Percentiles rank a stretch among this genome's conserved stretches.
Conservation (phyloP, 2,888 invertebrate species). For the Parnassius orleans region DNA sequence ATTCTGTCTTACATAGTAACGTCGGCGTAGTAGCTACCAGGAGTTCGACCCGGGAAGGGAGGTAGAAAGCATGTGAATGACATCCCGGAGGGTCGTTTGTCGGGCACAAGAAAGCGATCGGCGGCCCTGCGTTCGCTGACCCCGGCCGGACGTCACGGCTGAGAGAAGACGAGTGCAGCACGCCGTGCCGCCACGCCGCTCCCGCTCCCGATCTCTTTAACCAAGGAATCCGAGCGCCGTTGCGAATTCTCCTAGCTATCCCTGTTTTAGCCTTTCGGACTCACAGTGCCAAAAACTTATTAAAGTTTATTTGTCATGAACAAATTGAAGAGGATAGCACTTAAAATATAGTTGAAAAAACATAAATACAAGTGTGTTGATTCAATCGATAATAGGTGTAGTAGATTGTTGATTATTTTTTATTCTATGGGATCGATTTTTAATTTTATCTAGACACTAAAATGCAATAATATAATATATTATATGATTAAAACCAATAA, state of each 20-base stretch:
- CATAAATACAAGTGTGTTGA: too few species aligned
- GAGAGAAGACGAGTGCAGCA: conserved; percentile 66
- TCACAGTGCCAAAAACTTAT: not conserved
- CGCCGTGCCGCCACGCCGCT: conserved; percentile 35
- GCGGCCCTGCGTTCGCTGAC: conserved; percentile 73
- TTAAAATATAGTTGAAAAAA: too few species aligned
- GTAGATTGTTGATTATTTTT: too few species aligned
- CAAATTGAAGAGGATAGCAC: too few species aligned
- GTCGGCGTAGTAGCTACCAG: not conserved
- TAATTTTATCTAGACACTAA: too few species aligned
- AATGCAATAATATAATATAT: too few species aligned
- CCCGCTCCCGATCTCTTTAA: conserved; percentile 34
- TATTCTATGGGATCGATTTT: too few species aligned
- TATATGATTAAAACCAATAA: too few species aligned
- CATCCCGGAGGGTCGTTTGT: conserved; percentile 68
- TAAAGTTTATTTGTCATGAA: too few species aligned
- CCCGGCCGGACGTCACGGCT: conserved; percentile 73
- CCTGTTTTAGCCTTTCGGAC: conserved; percentile 6
- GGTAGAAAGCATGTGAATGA: conserved; percentile 57
- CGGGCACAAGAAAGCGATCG: conserved; percentile 65
- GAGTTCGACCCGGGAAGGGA: conserved; percentile 40
- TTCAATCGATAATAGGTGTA: too few species aligned
- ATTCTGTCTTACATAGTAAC: conserved; percentile 3
- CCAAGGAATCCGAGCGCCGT: conserved; percentile 21
- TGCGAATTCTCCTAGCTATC: conserved; percentile 17